Base-by-base conservation (phyloP, 2,113 vertebrate genomes). In the Tupaia tana region DNA sequence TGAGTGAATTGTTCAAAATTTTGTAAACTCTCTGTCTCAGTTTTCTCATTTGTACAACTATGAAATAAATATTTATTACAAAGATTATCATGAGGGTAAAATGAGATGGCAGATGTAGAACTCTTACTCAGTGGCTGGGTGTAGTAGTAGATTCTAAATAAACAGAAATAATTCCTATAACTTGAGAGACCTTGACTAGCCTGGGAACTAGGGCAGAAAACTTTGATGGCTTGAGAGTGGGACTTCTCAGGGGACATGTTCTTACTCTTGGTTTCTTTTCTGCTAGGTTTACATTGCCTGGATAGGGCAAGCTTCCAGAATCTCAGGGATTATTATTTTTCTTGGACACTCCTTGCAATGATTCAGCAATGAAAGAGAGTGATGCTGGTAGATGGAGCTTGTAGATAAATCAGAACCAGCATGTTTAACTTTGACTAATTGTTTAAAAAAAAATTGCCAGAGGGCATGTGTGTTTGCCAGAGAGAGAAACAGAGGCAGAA, bases 271-370 rank as follows among this genome's bases (percentile, higher is more conserved):
- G 52, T 67, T 67, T 29, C 86, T 94, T 70, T 94, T 86, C 56
- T 85, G 79, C 77, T 90, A 22, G 29, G 27, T 79, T 83, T 79
- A 67, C 14, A 74, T 20, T 83, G 90, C 89, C 73, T 70, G 89
- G 66, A 74, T 71, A 71, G 83, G 85, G 78, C 78, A 93, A 16
- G 15, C 70, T 58, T 25, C 77, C 83, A 95, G 73, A 70, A 29
- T 87, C 69, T 67, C 24, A 58, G 69, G 43, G 75, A 79, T 79
- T 22, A 24, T 94, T 95, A 74, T 96, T 97, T 95, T 89, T 31
- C 77, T 91, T 96, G 58, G 83, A 83, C 9, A 34, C 71, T 73
- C n/a, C 85, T 83, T 77, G 56, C 31, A 83, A 16, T 82, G 64
- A 85, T 90, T 96, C 73, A 94, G 77, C 61, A 71, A 43, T 82